Evolutionary conservation across 2,888 invertebrate species (phyloP), one percentile per base, ranked within the genome.

Genomic region (Tinea semifulvella): DNA sequence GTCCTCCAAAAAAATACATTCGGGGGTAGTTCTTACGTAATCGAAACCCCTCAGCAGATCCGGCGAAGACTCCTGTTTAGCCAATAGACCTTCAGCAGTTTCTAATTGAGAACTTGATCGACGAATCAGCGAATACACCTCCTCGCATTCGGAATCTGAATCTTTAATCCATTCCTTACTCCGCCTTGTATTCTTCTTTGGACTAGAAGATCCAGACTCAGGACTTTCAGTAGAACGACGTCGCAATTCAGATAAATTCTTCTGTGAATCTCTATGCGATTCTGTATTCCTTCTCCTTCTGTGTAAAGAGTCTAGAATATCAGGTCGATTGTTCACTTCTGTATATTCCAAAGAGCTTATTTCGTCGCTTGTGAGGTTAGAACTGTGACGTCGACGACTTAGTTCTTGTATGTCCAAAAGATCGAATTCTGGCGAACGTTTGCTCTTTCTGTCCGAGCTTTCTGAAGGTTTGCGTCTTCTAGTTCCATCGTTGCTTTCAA

Each of bases 81-180:
- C 71, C 63, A 87, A 71, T 56, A 81, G 62, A 49, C 80, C 82
- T 66, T 89, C 87, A 0, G 87, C 84, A 45, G 83, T 81, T 44
- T 81, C 75, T 51, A 89, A 68, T 61, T 88, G 87, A 47, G 82
- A 71, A 52, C 83, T 77, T 17, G 89, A 88, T 47, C 86, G 84
- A 39, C 86, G 82, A 43, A 90, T 68, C 25, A 90, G 68, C 54
- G 87, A 81, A 42, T 85, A 82, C 26, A 87, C 73, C 50, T 87
- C 87, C 52, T 89, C 89, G 25, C 83, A 65, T 56, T 89, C 89
- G 45, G 88, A 88, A 57, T 89, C 89, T 42, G 88, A 86, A 54
- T 83, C 83, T 3, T 45, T 61, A 28, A 63, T 66, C 63, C 69
- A 68, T 47, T 44, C 44, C 11, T 44, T 44, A 20, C 63, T 63